These are phyloP conservation scores for Diaperis boleti DNA, from an alignment of 2,888 invertebrate genomes.

Conservation along the genomic window DNA sequence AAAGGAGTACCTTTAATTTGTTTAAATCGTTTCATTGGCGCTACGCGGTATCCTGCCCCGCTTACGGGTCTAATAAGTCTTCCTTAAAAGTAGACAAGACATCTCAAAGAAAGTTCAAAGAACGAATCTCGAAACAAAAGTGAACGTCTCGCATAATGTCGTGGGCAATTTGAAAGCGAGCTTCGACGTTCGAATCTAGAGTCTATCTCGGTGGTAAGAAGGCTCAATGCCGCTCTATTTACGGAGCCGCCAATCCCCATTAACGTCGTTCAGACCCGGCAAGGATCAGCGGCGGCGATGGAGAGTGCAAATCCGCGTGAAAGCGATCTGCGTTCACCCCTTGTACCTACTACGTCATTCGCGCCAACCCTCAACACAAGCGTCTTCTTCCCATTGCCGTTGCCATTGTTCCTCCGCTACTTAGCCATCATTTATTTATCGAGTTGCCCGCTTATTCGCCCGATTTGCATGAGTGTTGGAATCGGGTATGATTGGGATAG, in stretches of 20 bases:
- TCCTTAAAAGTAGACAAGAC: no score
- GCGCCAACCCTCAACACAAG: slow-evolving; percentile 49
- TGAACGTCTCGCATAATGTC: slow-evolving; percentile 24
- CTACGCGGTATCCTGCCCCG: no score
- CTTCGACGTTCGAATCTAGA: slow-evolving; percentile 48
- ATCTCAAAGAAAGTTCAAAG: no score
- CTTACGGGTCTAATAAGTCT: no score
- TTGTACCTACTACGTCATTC: no score
- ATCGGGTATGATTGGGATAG: no score
- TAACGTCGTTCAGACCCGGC: slow-evolving; percentile 61
- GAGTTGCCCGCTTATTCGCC: no score
- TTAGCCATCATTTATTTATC: slow-evolving; percentile 30
- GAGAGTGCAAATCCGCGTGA: slow-evolving; percentile 64
- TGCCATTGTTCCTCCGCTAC: slow-evolving; percentile 33
- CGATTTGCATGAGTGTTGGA: no score
- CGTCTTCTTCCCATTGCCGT: slow-evolving; percentile 29
- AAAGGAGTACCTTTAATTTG: no score
- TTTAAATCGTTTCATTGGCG: no score
- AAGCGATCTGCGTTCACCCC: slow-evolving; percentile 60
- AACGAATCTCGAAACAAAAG: no score
- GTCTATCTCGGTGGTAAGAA: slow-evolving; percentile 58
- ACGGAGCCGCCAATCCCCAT: slow-evolving; percentile 67
- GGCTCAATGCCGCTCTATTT: slow-evolving; percentile 67
- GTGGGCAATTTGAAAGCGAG: slow-evolving; percentile 38
- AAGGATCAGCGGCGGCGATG: slow-evolving; percentile 60